phyloP scores from a whole-genome alignment of 2,113 vertebrate genomes.

The Himantopus leucocephalus region DNA sequence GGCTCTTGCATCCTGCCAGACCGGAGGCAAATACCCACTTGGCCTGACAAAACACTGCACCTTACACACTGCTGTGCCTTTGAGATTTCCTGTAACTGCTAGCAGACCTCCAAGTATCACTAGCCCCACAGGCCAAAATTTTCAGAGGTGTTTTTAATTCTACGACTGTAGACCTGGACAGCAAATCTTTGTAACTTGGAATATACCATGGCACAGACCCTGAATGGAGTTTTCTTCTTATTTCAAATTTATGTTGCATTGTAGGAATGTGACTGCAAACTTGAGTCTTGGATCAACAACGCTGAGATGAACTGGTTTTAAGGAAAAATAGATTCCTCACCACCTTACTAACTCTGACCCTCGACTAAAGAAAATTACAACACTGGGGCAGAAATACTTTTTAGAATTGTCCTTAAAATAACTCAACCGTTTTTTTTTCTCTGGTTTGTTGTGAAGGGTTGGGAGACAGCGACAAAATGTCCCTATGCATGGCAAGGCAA shows the following conservation, averaged over 20 bases:
- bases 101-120: not conserved
- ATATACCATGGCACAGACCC: not conserved
- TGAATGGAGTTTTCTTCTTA: not conserved
- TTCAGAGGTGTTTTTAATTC: not conserved
- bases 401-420: not conserved
- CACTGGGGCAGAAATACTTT: not conserved
- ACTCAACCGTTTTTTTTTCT: accelerated
- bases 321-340: not conserved
- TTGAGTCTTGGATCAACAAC: not conserved
- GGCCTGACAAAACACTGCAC: not conserved
- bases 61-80: accelerated
- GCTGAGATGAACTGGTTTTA: not conserved
- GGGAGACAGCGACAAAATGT: not conserved
- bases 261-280: not conserved
- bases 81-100: not conserved
- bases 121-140: not conserved
- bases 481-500: not conserved
- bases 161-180: not conserved
- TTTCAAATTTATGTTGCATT: not conserved
- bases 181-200: not conserved
- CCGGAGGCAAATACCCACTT: not conserved
- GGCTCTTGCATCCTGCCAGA: not conserved
- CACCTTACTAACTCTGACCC: not conserved
- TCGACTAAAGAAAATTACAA: not conserved
- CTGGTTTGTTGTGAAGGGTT: not conserved